Base-by-base conservation (phyloP, 2,797 vertebrate genomes). In the Onychomys leucogaster region DNA sequence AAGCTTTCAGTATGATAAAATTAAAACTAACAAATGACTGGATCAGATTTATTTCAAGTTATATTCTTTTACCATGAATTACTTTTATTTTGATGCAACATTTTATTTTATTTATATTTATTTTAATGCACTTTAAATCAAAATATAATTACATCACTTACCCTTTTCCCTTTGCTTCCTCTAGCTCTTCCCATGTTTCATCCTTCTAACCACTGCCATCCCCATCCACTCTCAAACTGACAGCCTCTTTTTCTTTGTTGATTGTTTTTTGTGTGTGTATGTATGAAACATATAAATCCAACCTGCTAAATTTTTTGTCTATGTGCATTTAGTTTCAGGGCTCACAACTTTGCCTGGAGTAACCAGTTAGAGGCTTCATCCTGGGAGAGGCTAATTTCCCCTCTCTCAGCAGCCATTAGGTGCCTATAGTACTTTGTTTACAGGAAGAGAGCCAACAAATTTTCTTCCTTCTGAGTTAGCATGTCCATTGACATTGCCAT, bases 1-100 rank as follows among this genome's bases (percentile, higher is more conserved):
- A 95, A n/a, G 23, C 6, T 78, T 94, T 85, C 10, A 65, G 55
- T 13, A 19, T 86, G 94, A 71, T 81, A 92, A 86, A 91, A 90
- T 63, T 90, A 55, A 80, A 85, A 57, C 2, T 85, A 78, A 59
- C 21, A 55, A 19, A 75, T 67, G 19, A 86, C 11, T 78, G 3
- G 1, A 37, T 5, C 9, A 93, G 25, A 1, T 92, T 94, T 93
- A 8, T 90, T 85, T 43, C 55, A 95, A 94, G 67, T 85, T 76
- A n/a, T 59, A 4, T 41, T 91, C 83, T 81, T 83, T 37, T 86
- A 37, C 77, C 65, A 67, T 78, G 17, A 37, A 57, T 52, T 86
- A n/a, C 49, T 57, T 80, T 1, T 87, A 17, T 32, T 94, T 23
- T 63, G 71, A 11, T 75, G 4, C 5, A 27, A 43, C 43, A 27